Percentiles rank a stretch among this genome's conserved stretches.
Conservation (phyloP, 1,140 invertebrate species). For the Drosophila arawakana region DNA sequence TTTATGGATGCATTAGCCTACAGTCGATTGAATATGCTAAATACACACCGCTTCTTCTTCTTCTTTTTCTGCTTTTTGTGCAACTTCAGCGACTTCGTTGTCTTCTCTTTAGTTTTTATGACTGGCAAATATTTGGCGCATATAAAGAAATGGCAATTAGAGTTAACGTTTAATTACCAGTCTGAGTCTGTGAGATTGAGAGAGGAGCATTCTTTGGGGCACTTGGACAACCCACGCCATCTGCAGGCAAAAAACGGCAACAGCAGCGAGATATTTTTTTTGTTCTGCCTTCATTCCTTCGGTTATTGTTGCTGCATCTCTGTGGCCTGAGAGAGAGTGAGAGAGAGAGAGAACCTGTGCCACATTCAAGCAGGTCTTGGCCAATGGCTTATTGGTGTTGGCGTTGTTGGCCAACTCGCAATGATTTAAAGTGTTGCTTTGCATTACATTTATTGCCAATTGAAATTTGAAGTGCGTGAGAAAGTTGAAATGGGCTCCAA, state of each 20-base stretch:
- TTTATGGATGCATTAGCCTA: slow-evolving; percentile 72
- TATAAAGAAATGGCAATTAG: slow-evolving; percentile 69
- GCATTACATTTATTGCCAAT: slow-evolving; percentile 85
- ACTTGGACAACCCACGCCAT: slow-evolving; percentile 22
- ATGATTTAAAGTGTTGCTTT: slow-evolving; percentile 85
- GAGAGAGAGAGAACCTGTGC: slow-evolving; percentile 29
- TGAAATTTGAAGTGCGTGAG: slow-evolving; percentile 85
- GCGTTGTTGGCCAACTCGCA: slow-evolving; percentile 75
- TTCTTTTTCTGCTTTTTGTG: neutral
- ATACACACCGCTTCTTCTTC: neutral
- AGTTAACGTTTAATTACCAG: slow-evolving; percentile 67
- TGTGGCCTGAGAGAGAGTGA: neutral
- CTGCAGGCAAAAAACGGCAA: slow-evolving; percentile 16
- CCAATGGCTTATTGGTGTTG: slow-evolving; percentile 75
- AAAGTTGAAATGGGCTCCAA: slow-evolving; percentile 76
- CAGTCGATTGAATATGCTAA: slow-evolving; percentile 62
- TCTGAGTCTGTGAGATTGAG: slow-evolving; percentile 16
- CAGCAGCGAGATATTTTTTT: slow-evolving; percentile 7
- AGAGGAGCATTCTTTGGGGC: slow-evolving; percentile 5
- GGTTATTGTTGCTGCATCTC: slow-evolving; percentile 3
- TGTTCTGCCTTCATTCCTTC: slow-evolving; percentile 21
- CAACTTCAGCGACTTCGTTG: neutral
- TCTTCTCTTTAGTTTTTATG: slow-evolving; percentile 54
- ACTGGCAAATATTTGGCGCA: slow-evolving; percentile 65
- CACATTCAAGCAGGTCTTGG: slow-evolving; percentile 23